Evolutionary conservation across 1,140 invertebrate genomes (phyloP).

Genomic region (Pantala flavescens): DNA sequence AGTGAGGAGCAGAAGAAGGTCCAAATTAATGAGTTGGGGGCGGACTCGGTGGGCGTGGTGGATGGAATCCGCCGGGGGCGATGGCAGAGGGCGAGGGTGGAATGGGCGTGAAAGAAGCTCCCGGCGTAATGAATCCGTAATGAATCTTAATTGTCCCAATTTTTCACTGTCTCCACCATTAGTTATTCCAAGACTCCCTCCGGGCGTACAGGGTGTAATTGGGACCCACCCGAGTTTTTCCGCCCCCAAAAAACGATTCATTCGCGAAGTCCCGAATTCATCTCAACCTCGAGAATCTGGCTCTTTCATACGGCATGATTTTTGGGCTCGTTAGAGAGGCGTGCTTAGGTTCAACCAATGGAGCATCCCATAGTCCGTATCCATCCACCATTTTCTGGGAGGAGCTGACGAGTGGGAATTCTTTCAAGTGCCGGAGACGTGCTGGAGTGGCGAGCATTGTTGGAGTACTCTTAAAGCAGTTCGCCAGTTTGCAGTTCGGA

Average conservation of each 20-base stretch:
- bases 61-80: background rate
- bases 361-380: too few species aligned
- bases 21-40: background rate
- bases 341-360: too few species aligned
- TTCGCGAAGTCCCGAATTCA: too few species aligned
- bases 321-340: too few species aligned
- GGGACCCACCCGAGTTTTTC: too few species aligned
- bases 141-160: slow-evolving; percentile 7
- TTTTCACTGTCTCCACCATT: background rate
- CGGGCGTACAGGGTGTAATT: too few species aligned
- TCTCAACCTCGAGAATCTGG: too few species aligned
- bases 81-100: background rate
- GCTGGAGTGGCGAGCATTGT: background rate
- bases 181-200: background rate
- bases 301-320: too few species aligned
- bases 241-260: too few species aligned
- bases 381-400: background rate
- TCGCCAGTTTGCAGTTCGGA: background rate
- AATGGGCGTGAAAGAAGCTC: background rate
- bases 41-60: background rate
- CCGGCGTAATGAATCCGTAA: background rate
- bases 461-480: background rate
- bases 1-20: background rate
- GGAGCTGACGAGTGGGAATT: background rate
- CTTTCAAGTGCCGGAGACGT: background rate